phyloP scores from a whole-genome alignment of 2,113 vertebrate genomes.

The Caranx ignobilis region DNA sequence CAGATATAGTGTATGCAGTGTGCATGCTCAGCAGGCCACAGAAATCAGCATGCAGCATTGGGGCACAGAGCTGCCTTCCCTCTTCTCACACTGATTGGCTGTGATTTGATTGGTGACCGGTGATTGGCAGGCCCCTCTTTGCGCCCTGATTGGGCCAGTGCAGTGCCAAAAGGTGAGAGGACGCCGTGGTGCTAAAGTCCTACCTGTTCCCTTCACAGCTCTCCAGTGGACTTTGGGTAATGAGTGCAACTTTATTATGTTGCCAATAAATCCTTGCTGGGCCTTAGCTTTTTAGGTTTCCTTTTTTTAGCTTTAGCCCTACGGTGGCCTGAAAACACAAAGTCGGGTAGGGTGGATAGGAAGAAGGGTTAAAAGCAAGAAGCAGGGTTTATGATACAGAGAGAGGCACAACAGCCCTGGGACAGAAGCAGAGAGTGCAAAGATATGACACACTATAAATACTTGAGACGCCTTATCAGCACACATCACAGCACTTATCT shows the following conservation, averaged over 20 bases:
- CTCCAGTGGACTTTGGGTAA: conserved; percentile 81
- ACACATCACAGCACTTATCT: conserved; percentile 75
- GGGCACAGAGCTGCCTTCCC: conserved; percentile 64
- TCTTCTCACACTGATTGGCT: conserved; percentile 68
- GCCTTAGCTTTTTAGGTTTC: conserved; percentile 95
- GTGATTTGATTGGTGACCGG: conserved; percentile 66
- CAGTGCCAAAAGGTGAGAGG: conserved; percentile 65
- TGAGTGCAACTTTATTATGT: conserved; percentile 86
- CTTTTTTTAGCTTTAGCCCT: conserved; percentile 97
- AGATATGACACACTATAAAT: conserved; percentile 83
- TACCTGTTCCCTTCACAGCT: conserved; percentile 92
- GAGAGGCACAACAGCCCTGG: conserved; percentile 61
- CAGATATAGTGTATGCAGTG: conserved; percentile 24
- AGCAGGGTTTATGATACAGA: conserved; percentile 80
- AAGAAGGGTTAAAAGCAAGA: conserved; percentile 82
- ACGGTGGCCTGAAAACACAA: conserved; percentile 96
- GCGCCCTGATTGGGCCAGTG: conserved; percentile 67
- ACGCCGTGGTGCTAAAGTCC: conserved; percentile 78
- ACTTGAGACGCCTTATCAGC: conserved; percentile 85
- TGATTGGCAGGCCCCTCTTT: conserved; percentile 70
- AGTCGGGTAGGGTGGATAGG: conserved; percentile 87
- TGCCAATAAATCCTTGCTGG: conserved; percentile 86
- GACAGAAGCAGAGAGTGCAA: conserved; percentile 71
- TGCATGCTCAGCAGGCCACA: conserved; percentile 66
- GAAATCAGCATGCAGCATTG: conserved; percentile 77